A percentile compares a stretch with the other conserved stretches of the same genome.
Evolutionary conservation across 2,797 vertebrate species (phyloP).

Genomic region (Peromyscus melanophrys): DNA sequence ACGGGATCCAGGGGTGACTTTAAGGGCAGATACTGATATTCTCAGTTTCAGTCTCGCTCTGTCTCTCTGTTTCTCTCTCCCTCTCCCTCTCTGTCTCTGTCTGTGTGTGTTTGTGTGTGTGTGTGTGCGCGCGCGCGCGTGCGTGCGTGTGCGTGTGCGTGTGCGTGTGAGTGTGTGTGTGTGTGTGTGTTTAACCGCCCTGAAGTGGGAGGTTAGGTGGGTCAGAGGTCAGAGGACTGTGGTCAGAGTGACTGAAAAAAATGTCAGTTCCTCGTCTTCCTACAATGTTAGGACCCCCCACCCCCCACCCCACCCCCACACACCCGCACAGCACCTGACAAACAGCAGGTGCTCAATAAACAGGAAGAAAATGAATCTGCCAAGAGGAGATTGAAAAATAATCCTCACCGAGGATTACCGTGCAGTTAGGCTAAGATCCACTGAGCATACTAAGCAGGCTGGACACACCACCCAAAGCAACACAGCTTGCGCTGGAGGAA

Average conservation of each 20-base stretch:
- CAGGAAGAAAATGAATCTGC: constrained; percentile 55
- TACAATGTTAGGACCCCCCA: not conserved
- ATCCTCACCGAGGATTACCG: constrained; percentile 52
- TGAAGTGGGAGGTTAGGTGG: not conserved
- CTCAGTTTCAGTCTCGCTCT: not conserved
- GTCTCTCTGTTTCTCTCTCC: not conserved
- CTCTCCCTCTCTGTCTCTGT: not conserved
- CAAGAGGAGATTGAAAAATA: constrained; percentile 44
- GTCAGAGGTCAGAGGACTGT: not conserved
- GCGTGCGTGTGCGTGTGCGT: no score
- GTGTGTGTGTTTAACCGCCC: not conserved
- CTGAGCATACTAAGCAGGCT: constrained; percentile 60
- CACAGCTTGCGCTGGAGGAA: not conserved
- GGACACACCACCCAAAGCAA: constrained; percentile 16
- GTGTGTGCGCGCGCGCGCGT: no score
- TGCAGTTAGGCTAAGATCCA: constrained; percentile 49
- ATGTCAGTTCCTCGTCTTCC: not conserved
- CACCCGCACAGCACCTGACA: not conserved
- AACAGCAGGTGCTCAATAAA: constrained; percentile 48
- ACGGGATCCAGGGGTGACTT: not conserved
- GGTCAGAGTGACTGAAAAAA: not conserved
- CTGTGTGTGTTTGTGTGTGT: not conserved
- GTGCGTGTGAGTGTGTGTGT: not conserved
- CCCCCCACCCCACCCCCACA: no score
- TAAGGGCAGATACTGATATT: constrained; percentile 46